Conservation (phyloP, 2,113 vertebrate species). For the Ophthalmolycus amberensis region DNA sequence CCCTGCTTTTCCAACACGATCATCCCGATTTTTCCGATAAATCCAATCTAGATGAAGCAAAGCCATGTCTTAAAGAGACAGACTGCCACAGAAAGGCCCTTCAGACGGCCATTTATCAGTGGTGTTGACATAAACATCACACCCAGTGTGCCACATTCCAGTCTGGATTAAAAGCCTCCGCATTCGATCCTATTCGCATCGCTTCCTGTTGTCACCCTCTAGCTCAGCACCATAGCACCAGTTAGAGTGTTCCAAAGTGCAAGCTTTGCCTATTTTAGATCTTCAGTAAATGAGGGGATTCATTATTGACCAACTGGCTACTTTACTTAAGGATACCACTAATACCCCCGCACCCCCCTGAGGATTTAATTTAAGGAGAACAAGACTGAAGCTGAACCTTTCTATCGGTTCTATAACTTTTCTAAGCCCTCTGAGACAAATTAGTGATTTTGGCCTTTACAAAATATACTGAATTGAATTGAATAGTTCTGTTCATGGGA, state of each 20-base stretch:
- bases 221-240: conserved; percentile 52
- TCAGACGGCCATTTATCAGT: background rate
- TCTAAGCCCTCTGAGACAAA: no score
- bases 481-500: background rate
- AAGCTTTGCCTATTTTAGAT: conserved; percentile 65
- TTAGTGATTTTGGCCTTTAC: no score
- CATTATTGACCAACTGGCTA: conserved; percentile 66
- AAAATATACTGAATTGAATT: no score
- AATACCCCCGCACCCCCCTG: conserved; percentile 59
- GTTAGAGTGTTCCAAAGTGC: conserved; percentile 40
- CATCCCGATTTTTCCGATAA: background rate
- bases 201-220: background rate
- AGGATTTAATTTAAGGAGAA: conserved; percentile 51
- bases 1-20: background rate
- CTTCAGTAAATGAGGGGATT: conserved; percentile 75
- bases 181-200: background rate
- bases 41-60: background rate
- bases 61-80: background rate
- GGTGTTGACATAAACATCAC: background rate
- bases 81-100: background rate
- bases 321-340: conserved; percentile 56
- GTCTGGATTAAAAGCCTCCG: background rate
- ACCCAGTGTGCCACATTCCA: background rate
- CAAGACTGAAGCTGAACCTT: background rate
- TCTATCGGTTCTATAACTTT: no score